Percentiles rank a stretch among this genome's conserved stretches.
phyloP scores from a whole-genome alignment of 1,140 invertebrate species.

The Aphelinus certus region DNA sequence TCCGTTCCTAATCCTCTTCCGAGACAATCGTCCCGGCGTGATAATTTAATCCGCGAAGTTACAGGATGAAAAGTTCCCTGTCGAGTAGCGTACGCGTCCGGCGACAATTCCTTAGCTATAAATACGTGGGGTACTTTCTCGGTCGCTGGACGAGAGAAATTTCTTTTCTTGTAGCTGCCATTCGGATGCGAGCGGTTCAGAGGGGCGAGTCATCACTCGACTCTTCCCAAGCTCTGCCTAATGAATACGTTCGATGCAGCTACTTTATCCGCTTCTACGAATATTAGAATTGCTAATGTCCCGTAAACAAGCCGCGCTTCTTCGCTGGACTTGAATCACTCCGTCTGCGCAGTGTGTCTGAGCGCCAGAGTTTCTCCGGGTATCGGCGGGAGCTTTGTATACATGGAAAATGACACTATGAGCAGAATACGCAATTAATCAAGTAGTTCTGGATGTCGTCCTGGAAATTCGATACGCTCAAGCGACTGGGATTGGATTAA shows the following conservation, averaged over 20 bases:
- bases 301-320: conserved; percentile 43
- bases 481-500: no score
- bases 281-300: conserved; percentile 56
- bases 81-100: conserved; percentile 44
- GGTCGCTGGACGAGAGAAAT: conserved; percentile 29
- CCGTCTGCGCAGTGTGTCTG: conserved; percentile 4
- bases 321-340: background rate
- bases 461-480: no score
- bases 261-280: conserved; percentile 27
- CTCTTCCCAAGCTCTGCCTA: conserved; percentile 39
- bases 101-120: conserved; percentile 30
- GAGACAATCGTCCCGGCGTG: conserved; percentile 58
- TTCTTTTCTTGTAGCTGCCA: conserved; percentile 1
- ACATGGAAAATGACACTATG: no score
- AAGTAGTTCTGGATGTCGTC: no score
- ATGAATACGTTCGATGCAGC: conserved; percentile 46
- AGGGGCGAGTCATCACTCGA: background rate
- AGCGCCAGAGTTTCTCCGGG: no score
- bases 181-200: background rate
- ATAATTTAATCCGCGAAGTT: conserved; percentile 63
- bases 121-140: conserved; percentile 3
- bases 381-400: no score
- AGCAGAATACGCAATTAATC: no score
- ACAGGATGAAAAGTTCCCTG: conserved; percentile 63
- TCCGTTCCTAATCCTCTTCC: conserved; percentile 59